Base-by-base conservation (phyloP, 2,113 vertebrate species). In the Lipotes vexillifer region DNA sequence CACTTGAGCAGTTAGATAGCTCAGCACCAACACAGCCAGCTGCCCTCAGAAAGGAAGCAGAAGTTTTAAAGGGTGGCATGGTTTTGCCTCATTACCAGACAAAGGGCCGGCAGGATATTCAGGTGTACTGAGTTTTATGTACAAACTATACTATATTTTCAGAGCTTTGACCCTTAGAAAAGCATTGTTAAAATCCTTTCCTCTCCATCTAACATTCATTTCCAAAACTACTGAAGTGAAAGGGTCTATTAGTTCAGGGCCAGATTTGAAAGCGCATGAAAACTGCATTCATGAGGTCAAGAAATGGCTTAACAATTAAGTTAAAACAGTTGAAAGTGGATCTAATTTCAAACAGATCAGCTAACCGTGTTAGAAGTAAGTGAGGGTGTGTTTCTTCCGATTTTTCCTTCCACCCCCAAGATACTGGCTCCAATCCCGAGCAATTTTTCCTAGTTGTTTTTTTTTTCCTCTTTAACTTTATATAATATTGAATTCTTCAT, bases 221-320 rank as follows among this genome's bases (percentile, higher is more conserved):
- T 96, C 96, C 96, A 94, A 97, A 98, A 97, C 77, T 95, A 97
- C 93, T 96, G 94, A 98, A 98, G 94, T 97, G 94, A 97, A 97
- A 97, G 96, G 86, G 82, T 92, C 98, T 93, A 69, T 98, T 98
- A 98, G 93, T 96, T 98, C 95, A 97, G 97, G 88, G 91, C 93
- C 97, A 97, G 83, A 97, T 98, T 95, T 96, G 95, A 98, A 97
- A 97, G 87, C 92, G 96, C 97, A 87, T 95, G 96, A 98, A 98
- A 96, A 95, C 91, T 97, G 65, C 17, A 69, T 97, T 93, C 77
- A 71, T 89, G 83, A 98, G 17, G 98, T 98, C 97, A 97, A 98
- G 84, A 97, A 98, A 65, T 93, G 92, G 98, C 97, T 98, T 88
- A 98, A 98, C 97, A 97, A 98, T 98, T 98, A 97, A 98, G 90